Conservation (phyloP, 2,888 invertebrate species). For the Chydorus sphaericus region DNA sequence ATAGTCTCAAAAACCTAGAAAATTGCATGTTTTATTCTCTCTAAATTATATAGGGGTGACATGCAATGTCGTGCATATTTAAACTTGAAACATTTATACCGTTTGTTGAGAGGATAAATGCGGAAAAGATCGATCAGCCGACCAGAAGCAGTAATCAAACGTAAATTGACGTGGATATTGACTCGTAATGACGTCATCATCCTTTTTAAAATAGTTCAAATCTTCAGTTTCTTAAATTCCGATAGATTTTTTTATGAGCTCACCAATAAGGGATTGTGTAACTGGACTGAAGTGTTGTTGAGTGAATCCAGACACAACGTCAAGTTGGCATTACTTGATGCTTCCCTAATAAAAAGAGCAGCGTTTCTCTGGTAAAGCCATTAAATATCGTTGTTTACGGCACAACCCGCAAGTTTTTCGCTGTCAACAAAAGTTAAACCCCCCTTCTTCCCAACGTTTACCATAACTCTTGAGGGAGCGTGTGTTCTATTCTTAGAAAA, state of each 20-base stretch:
- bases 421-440: too few species aligned
- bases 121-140: background rate
- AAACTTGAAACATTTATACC: background rate
- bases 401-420: too few species aligned
- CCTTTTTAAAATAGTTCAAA: background rate
- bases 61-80: background rate
- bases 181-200: background rate
- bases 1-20: constrained; percentile 47
- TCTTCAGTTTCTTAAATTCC: background rate
- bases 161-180: background rate
- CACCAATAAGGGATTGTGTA: background rate
- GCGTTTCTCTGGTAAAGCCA: too few species aligned
- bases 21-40: background rate
- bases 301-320: too few species aligned
- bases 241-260: background rate
- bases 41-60: too few species aligned
- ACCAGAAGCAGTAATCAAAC: background rate
- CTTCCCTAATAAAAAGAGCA: too few species aligned
- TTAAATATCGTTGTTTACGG: too few species aligned
- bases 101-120: background rate
- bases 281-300: background rate
- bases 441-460: too few species aligned
- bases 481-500: too few species aligned
- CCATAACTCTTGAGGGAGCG: too few species aligned
- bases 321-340: too few species aligned